A percentile compares a stretch with the other conserved stretches of the same genome.
Conservation (phyloP, 30 jellyfish, hydroid and myxozoan species). For the Pseudorhiza aurosa region DNA sequence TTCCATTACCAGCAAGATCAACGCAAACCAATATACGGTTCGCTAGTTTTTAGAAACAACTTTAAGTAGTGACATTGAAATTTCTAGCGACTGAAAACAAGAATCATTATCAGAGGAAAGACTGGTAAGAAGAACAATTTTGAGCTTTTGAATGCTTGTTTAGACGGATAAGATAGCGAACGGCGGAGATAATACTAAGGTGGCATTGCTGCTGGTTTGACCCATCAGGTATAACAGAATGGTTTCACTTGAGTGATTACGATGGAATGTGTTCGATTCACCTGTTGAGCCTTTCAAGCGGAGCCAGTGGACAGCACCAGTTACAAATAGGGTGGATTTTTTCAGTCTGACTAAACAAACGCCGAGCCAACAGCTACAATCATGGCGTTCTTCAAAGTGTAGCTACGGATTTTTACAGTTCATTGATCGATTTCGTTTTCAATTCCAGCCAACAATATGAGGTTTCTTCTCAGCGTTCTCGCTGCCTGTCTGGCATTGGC, state of each 20-base stretch:
- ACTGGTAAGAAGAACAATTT: too few species aligned
- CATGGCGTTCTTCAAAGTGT: constrained; percentile 23
- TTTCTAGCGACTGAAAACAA: too few species aligned
- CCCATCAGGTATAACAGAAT: constrained; percentile 28
- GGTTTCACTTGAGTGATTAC: constrained; percentile 46
- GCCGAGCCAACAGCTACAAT: constrained; percentile 13
- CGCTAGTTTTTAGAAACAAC: not conserved
- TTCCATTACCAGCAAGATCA: constrained; percentile 30
- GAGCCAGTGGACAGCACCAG: constrained; percentile 43
- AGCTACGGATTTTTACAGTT: not conserved
- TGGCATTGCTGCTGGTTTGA: constrained; percentile 4
- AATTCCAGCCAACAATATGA: constrained; percentile 61
- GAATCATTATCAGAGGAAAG: too few species aligned
- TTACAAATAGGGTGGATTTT: constrained; percentile 36
- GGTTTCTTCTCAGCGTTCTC: constrained; percentile 78
- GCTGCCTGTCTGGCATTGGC: constrained; percentile 77
- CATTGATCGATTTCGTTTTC: not conserved
- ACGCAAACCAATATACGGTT: not conserved
- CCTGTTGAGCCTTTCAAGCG: constrained; percentile 73
- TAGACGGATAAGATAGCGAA: too few species aligned
- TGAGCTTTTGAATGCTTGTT: too few species aligned
- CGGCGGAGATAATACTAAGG: not conserved
- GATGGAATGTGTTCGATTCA: constrained; percentile 28
- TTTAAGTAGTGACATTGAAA: not conserved
- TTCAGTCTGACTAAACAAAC: constrained; percentile 46